Evolutionary conservation across 2,888 invertebrate genomes (phyloP), one percentile per base, ranked within the genome.

Genomic region (Gastrophysa polygoni): DNA sequence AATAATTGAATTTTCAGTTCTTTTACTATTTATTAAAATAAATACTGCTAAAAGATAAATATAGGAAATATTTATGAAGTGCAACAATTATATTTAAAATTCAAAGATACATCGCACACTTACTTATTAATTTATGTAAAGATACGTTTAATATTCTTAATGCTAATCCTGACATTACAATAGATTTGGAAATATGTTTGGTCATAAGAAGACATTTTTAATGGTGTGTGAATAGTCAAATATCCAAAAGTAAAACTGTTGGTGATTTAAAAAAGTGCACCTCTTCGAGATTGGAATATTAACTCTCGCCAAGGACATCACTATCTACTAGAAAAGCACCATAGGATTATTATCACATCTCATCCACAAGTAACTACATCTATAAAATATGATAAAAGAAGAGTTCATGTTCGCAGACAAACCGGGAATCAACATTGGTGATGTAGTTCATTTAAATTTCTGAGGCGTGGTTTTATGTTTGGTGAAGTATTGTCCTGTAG

Each of bases 401-500:
- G 59, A 58, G 11, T 58, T 54, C 46, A 55, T 58, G 48, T 38
- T 49, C 56, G 57, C 51, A 63, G 57, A 63, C 57, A 21, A 43
- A 54, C 54, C 54, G n/a, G 21, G 54, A 54, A 24, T 54, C 24
- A 24, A 52, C 14, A 52, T 29, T 34, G 44, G 54, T 43, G 54
- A 54, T 43, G 43, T 43, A 54, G 54, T 43, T 59, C 14, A 56
- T 51, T 58, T 59, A 59, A 44, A 57, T 48, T 29, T 56, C 49
- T 51, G 51, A 24, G 46, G 56, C 51, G 44, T 55, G 59, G 34
- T 59, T 60, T 50, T 62, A 51, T 63, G 60, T 54, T 69, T 61
- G 64, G 64, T 63, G 64, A 74, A 74, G 75, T 78, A 78, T 80
- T 79, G 80, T 79, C 78, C 78, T 73, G 74, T 75, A 72, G 76